Conservation (phyloP, 2,113 vertebrate species). For the Origma solitaria region DNA sequence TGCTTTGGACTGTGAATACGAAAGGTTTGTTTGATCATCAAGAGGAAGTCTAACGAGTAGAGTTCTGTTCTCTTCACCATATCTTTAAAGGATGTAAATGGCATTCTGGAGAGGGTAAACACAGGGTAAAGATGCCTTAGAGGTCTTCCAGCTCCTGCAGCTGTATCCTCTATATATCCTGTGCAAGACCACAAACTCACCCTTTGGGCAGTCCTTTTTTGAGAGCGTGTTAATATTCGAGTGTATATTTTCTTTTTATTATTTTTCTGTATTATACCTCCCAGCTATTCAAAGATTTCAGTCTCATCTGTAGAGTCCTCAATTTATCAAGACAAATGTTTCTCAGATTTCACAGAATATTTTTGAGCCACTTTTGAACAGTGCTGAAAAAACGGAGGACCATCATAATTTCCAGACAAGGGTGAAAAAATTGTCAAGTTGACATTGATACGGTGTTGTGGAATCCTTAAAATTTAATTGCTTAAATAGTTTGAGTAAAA, state of each 20-base stretch:
- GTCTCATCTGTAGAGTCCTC: neutral
- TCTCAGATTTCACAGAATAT: neutral
- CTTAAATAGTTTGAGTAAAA: neutral
- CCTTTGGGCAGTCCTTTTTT: neutral
- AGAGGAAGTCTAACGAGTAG: neutral
- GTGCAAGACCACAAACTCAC: neutral
- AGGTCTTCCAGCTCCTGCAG: neutral
- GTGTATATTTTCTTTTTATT: neutral
- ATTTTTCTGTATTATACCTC: neutral
- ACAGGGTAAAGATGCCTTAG: neutral
- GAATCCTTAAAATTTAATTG: neutral
- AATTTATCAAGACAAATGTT: neutral
- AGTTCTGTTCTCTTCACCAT: neutral
- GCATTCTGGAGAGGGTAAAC: neutral
- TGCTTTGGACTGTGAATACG: accelerated
- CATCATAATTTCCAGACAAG: neutral
- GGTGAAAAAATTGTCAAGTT: neutral
- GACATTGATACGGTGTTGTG: neutral
- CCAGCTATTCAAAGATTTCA: neutral
- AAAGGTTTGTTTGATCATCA: neutral
- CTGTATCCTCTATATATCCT: neutral
- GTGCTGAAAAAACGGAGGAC: neutral
- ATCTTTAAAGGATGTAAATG: neutral
- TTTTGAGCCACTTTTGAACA: neutral
- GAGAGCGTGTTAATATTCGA: neutral